These are phyloP conservation scores for Caerostris extrusa DNA, from an alignment of 1,140 invertebrate genomes.

Conservation along the genomic window DNA sequence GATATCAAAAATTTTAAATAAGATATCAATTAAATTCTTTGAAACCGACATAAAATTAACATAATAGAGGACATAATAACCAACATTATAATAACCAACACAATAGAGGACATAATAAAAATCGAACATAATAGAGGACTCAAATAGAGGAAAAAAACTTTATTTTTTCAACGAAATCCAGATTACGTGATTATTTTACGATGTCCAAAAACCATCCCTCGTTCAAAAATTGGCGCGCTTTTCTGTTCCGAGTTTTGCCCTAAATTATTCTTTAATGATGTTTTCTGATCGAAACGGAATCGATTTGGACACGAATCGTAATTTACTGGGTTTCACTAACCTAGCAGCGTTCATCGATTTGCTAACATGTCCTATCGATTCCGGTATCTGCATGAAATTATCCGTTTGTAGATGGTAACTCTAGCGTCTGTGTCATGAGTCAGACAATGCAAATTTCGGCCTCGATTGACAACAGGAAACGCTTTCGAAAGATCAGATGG, in stretches of 20 bases:
- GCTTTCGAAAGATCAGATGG: slow-evolving; percentile 29
- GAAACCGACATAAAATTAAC: no score
- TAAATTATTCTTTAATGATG: slow-evolving; percentile 20
- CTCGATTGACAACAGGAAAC: slow-evolving; percentile 49
- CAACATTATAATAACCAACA: no score
- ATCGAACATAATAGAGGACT: no score
- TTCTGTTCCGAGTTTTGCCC: not conserved
- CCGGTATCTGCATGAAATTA: slow-evolving; percentile 14
- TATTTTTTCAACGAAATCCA: not conserved
- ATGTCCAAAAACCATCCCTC: not conserved
- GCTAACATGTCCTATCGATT: slow-evolving; percentile 19
- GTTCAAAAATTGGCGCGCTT: not conserved
- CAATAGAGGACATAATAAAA: no score
- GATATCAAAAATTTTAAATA: no score
- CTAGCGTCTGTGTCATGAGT: slow-evolving; percentile 22
- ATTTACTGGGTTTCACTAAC: not conserved
- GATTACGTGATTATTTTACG: not conserved
- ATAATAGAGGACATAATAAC: no score
- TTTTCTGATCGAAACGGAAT: not conserved
- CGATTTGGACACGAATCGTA: slow-evolving; percentile 1
- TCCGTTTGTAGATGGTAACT: slow-evolving; percentile 13
- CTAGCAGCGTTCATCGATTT: not conserved
- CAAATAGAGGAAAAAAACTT: no score
- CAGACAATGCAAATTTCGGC: slow-evolving; percentile 37
- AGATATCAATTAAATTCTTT: no score